Evolutionary conservation across 2,113 vertebrate genomes (phyloP), one percentile per base, ranked within the genome.

Genomic region (Probosciger aterrimus): DNA sequence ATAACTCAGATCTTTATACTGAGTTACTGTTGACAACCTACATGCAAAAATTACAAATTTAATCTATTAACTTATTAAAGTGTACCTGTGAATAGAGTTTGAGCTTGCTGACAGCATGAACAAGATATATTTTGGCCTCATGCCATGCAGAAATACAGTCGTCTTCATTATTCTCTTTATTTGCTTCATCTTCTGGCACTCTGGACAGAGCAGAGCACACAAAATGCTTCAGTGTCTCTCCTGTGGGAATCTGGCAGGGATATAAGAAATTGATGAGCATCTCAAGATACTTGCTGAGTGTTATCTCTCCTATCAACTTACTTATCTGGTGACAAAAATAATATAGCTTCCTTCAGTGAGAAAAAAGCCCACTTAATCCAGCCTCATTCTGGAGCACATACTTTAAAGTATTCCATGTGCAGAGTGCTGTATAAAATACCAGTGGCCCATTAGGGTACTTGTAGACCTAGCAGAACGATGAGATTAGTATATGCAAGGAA

Each of bases 181-280:
- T 92, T 37, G 52, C 17, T 85, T 94, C 92, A 18, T 83, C 63
- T 64, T 94, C 55, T 11, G 52, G 44, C 20, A 91, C 75, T 25
- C 6, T 41, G 76, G 79, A 95, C 87, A 98, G 81, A 76, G 80
- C 64, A 18, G 90, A 96, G 50, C 97, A 97, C n/a, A 97, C 91
- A 95, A 96, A 90, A 91, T 35, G 53, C 63, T 97, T 92, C 85
- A 97, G 44, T 75, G 90, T 89, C 15, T 83, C 76, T 35, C 69
- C 71, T 63, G 88, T 97, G 93, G 97, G 97, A 94, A 97, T 83
- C 97, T 98, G 95, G 71, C 70, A 97, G 77, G 5, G 22, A 83
- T 18, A 68, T 11, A 23, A 86, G 20, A 64, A 89, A 81, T 25
- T 59, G 17, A 79, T 86, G 27, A 91, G 60, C 49, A 82, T 39